These are phyloP conservation scores for Macropodus opercularis DNA, from an alignment of 2,797 vertebrate genomes.

Conservation along the genomic window DNA sequence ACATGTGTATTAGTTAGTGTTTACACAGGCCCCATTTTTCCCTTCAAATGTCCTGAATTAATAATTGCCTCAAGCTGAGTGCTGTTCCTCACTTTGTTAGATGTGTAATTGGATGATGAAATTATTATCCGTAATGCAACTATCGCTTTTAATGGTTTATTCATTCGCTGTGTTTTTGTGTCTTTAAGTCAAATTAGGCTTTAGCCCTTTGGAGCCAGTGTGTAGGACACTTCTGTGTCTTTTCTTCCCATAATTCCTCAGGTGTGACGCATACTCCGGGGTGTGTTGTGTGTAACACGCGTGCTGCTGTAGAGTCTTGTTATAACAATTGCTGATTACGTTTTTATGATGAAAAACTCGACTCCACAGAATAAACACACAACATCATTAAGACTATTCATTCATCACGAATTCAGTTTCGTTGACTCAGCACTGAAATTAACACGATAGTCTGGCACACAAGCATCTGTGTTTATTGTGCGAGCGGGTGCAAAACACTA, in stretches of 20 bases:
- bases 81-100: conserved; percentile 13
- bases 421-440: conserved; percentile 44
- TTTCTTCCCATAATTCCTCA: background rate
- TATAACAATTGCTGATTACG: too few species aligned
- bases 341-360: conserved; percentile 10
- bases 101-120: conserved; percentile 24
- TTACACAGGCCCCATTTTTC: conserved; percentile 9
- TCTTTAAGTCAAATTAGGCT: conserved; percentile 39
- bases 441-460: conserved; percentile 29
- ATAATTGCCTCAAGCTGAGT: conserved; percentile 26
- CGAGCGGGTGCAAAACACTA: conserved; percentile 29
- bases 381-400: conserved; percentile 8
- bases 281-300: conserved; percentile 2
- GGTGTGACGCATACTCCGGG: conserved; percentile 8
- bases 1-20: conserved; percentile 8
- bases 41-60: conserved; percentile 21
- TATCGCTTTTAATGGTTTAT: conserved; percentile 12
- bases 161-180: background rate
- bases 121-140: conserved; percentile 15
- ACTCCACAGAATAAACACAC: conserved; percentile 5
- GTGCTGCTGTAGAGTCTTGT: too few species aligned
- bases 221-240: background rate
- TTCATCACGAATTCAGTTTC: conserved; percentile 24
- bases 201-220: conserved; percentile 15
- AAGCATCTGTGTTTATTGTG: conserved; percentile 38